phyloP scores from a whole-genome alignment of 2,888 invertebrate genomes.

The Synanthedon myopaeformis region DNA sequence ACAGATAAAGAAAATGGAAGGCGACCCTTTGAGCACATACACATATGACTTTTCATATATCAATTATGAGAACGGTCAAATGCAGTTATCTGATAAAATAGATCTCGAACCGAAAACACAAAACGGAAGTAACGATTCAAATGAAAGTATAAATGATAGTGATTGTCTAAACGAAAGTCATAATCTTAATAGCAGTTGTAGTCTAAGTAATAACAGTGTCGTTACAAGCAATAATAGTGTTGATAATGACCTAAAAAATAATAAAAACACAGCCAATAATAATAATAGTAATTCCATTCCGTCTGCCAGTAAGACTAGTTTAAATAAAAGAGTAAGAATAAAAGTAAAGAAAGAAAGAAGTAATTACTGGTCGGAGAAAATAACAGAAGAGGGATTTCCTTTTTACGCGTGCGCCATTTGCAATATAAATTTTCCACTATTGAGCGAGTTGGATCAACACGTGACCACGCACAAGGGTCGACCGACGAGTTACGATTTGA shows the following conservation, averaged over 20 bases:
- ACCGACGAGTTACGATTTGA: slow-evolving; percentile 49
- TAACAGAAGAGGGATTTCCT: slow-evolving; percentile 38
- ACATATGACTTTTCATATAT: slow-evolving; percentile 1
- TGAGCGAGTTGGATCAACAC: slow-evolving; percentile 44
- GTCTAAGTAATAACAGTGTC: no score
- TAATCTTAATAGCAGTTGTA: no score
- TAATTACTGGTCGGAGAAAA: slow-evolving; percentile 47
- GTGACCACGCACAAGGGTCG: slow-evolving; percentile 47
- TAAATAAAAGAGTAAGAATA: slow-evolving; percentile 10
- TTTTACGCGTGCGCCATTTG: slow-evolving; percentile 57
- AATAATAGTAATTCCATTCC: no score
- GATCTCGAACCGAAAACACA: no score
- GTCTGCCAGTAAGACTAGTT: neutral
- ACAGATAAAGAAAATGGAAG: slow-evolving; percentile 18
- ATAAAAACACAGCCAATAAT: no score
- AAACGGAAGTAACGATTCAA: no score
- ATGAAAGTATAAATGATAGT: no score
- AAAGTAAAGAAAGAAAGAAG: slow-evolving; percentile 26
- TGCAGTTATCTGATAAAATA: neutral
- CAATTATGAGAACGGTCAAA: slow-evolving; percentile 5
- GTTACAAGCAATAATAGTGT: no score
- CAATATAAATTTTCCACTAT: slow-evolving; percentile 33
- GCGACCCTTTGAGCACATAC: slow-evolving; percentile 42
- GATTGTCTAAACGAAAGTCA: no score
- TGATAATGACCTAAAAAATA: no score